These are phyloP conservation scores for Polyodon spathula DNA, from an alignment of 2,113 vertebrate species.

Conservation along the genomic window DNA sequence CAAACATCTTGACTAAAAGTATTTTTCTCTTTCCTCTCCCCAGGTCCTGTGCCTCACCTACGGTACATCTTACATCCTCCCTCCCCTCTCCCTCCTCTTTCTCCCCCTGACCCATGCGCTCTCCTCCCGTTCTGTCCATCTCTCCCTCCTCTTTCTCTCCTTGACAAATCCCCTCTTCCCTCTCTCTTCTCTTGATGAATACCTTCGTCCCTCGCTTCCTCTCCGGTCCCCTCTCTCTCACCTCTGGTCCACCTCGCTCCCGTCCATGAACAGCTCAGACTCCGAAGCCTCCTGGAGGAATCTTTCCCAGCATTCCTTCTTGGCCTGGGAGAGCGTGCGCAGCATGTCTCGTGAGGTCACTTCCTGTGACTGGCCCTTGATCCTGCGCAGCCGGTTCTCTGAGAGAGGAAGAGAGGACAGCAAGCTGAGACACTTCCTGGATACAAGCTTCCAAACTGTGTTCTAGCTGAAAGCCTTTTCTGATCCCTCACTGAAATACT, in stretches of 20 bases:
- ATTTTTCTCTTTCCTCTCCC: too few species aligned
- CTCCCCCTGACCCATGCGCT: too few species aligned
- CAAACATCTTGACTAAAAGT: too few species aligned
- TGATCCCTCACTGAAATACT: slow-evolving; percentile 21
- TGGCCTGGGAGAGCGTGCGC: slow-evolving; percentile 79
- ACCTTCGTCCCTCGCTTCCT: too few species aligned
- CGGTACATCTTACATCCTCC: too few species aligned
- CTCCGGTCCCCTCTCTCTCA: too few species aligned
- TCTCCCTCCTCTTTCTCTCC: too few species aligned
- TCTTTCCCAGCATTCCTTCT: slow-evolving; percentile 94
- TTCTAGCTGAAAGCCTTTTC: slow-evolving; percentile 25
- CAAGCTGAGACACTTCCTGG: neutral
- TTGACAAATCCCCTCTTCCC: too few species aligned
- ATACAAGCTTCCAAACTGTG: slow-evolving; percentile 20
- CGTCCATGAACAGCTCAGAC: slow-evolving; percentile 72
- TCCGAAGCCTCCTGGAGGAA: slow-evolving; percentile 85
- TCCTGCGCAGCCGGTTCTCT: slow-evolving; percentile 85
- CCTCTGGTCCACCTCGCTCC: slow-evolving; percentile 77
- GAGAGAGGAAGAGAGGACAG: slow-evolving; percentile 10
- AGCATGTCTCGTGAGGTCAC: slow-evolving; percentile 93
- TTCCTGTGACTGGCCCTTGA: slow-evolving; percentile 82
- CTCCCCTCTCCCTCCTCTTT: too few species aligned
- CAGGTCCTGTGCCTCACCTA: too few species aligned
- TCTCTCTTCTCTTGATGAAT: too few species aligned
- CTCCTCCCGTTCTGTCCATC: too few species aligned